Conservation (phyloP, 1,140 invertebrate species). For the Drosophila simulans region DNA sequence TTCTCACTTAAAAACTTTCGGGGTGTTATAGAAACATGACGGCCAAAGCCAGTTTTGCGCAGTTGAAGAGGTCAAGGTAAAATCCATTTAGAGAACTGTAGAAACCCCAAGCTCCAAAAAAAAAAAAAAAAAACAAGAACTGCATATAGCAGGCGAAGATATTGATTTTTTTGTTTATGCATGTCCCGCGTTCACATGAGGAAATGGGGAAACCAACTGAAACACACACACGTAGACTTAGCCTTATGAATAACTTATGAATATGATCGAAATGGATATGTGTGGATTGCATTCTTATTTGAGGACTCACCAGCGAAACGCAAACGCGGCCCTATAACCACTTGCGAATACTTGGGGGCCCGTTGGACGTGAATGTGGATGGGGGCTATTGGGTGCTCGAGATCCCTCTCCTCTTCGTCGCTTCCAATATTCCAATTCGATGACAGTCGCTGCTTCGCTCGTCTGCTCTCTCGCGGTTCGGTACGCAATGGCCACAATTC, state of each 20-base stretch:
- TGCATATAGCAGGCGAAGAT: conserved; percentile 29
- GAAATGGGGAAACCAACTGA: neutral
- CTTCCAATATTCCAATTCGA: neutral
- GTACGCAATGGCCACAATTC: conserved; percentile 17
- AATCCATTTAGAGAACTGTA: conserved; percentile 2
- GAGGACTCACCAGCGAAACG: conserved; percentile 31
- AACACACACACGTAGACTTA: conserved; percentile 20
- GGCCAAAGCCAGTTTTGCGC: neutral
- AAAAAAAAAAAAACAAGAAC: neutral
- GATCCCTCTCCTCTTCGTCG: conserved; percentile 11
- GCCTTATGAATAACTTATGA: conserved; percentile 24
- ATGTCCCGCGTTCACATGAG: conserved; percentile 25
- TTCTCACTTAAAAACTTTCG: neutral
- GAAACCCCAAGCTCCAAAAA: neutral
- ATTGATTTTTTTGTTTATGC: conserved; percentile 46
- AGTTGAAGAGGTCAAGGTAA: conserved; percentile 11
- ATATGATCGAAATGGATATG: neutral
- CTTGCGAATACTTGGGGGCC: conserved; percentile 15
- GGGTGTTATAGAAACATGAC: neutral
- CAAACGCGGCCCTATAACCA: conserved; percentile 24
- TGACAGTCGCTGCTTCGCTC: neutral
- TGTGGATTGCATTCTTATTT: conserved; percentile 8
- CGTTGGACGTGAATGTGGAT: conserved; percentile 3
- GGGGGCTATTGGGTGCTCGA: neutral
- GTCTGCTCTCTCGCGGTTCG: conserved; percentile 5